Evolutionary conservation across 1,140 invertebrate genomes (phyloP).

Genomic region (Lucilia cuprina): DNA sequence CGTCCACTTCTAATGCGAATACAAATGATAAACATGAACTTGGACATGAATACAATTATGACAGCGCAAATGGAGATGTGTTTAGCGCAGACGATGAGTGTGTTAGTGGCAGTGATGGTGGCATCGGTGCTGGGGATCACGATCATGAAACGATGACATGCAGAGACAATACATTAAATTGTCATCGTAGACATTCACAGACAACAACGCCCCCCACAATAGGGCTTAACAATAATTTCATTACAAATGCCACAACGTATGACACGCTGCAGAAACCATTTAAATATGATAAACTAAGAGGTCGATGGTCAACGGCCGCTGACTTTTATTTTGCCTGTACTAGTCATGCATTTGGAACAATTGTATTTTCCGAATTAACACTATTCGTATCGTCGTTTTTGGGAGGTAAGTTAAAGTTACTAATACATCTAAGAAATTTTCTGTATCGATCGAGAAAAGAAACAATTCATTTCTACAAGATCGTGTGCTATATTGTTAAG

Average conservation of each 20-base stretch:
- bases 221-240: constrained; percentile 34
- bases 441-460: no score
- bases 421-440: no score
- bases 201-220: constrained; percentile 5
- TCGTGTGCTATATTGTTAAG: no score
- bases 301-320: constrained; percentile 53
- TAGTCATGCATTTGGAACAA: constrained; percentile 51
- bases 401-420: constrained; percentile 49
- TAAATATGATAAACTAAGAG: constrained; percentile 53
- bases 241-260: constrained; percentile 43
- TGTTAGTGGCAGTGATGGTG: background rate
- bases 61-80: constrained; percentile 26
- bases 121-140: background rate
- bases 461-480: no score
- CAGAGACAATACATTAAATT: background rate
- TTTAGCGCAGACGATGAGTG: background rate
- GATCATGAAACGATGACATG: background rate
- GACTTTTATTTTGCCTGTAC: constrained; percentile 59
- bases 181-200: background rate
- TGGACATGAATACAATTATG: constrained; percentile 21
- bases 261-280: constrained; percentile 56
- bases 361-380: constrained; percentile 53
- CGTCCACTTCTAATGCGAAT: background rate
- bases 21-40: constrained; percentile 25
- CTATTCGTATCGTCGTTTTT: constrained; percentile 49